A percentile compares a stretch with the other conserved stretches of the same genome.
Conservation (phyloP, 2,888 invertebrate species). For the Parnassius apollo region DNA sequence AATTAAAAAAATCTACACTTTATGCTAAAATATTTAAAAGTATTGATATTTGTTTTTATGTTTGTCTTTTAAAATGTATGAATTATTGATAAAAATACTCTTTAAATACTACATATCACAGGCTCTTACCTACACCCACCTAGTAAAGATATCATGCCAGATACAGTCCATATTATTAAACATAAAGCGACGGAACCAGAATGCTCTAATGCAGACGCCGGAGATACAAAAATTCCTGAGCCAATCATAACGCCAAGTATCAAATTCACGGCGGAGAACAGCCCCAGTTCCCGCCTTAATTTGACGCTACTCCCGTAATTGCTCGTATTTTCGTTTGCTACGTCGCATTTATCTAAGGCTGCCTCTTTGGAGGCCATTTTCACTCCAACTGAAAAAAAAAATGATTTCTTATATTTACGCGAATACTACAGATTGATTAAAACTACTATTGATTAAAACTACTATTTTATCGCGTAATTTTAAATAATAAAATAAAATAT, state of each 20-base stretch:
- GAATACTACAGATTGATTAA: too few species aligned
- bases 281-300: constrained; percentile 87
- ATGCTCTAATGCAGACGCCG: constrained; percentile 86
- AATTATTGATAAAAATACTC: too few species aligned
- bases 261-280: constrained; percentile 90
- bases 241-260: constrained; percentile 95
- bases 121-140: constrained; percentile 82
- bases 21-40: too few species aligned
- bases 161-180: constrained; percentile 88
- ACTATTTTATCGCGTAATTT: too few species aligned
- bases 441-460: too few species aligned
- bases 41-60: too few species aligned
- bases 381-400: constrained; percentile 42
- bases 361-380: constrained; percentile 53
- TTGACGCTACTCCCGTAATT: constrained; percentile 71
- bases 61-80: too few species aligned
- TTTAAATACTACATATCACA: constrained; percentile 28
- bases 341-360: constrained; percentile 43
- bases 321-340: constrained; percentile 40
- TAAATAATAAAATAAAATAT: too few species aligned
- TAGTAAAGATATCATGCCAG: constrained; percentile 89
- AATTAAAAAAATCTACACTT: too few species aligned
- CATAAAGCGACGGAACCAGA: constrained; percentile 91
- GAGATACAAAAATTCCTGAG: constrained; percentile 93
- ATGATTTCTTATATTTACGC: not conserved